These are phyloP conservation scores for Pagetopsis macropterus DNA, from an alignment of 2,797 vertebrate genomes.

Conservation along the genomic window DNA sequence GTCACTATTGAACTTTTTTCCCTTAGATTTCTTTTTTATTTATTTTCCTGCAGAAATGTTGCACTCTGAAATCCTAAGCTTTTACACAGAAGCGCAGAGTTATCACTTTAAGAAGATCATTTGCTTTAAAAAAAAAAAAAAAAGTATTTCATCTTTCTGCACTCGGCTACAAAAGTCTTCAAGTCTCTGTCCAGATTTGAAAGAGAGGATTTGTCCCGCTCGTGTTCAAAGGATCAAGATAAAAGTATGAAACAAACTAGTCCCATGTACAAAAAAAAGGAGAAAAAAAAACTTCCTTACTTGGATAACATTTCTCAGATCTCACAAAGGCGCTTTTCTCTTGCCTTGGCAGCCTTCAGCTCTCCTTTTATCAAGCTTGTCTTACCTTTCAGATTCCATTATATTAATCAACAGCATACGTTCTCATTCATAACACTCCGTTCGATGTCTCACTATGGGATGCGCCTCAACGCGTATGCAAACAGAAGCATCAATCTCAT, in stretches of 20 bases:
- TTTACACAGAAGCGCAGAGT: slow-evolving; percentile 39
- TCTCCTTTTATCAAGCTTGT: slow-evolving; percentile 68
- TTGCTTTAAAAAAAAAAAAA: slow-evolving; percentile 28
- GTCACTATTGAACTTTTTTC: slow-evolving; percentile 43
- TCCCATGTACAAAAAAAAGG: slow-evolving; percentile 28
- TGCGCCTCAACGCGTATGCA: too few relatives aligned
- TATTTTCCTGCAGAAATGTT: slow-evolving; percentile 29
- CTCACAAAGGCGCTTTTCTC: slow-evolving; percentile 58
- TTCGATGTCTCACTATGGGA: too few relatives aligned
- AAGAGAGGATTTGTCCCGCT: slow-evolving; percentile 69
- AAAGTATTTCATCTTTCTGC: slow-evolving; percentile 56
- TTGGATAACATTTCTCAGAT: slow-evolving; percentile 67
- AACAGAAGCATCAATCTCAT: too few relatives aligned
- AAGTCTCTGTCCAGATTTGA: slow-evolving; percentile 62
- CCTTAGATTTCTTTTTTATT: slow-evolving; percentile 8
- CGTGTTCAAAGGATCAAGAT: slow-evolving; percentile 66
- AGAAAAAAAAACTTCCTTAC: slow-evolving; percentile 46
- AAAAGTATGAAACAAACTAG: slow-evolving; percentile 62
- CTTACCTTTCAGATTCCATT: slow-evolving; percentile 76
- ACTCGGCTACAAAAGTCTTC: slow-evolving; percentile 42
- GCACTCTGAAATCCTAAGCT: slow-evolving; percentile 38
- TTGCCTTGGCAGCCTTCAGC: slow-evolving; percentile 53
- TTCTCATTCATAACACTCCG: not conserved
- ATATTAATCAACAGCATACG: slow-evolving; percentile 72
- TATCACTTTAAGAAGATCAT: slow-evolving; percentile 66